Evolutionary conservation across 2,797 vertebrate genomes (phyloP), one percentile per base, ranked within the genome.

Genomic region (Decapterus maruadsi): DNA sequence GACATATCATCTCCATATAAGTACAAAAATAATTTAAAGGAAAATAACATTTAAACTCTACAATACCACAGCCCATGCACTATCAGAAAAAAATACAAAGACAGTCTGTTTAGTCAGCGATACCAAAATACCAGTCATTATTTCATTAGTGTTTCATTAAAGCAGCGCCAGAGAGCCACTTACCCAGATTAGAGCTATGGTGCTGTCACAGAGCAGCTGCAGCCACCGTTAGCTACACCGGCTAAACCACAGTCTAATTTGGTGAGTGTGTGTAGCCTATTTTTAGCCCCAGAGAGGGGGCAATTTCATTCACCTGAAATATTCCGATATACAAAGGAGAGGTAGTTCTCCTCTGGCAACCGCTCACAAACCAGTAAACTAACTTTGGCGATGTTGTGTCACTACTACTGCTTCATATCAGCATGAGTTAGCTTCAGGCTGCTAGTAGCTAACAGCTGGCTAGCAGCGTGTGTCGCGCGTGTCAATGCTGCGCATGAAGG

Each of bases 221-320:
- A 34, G 80, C 77, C 75, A 85, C 50, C 51, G 65, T 71, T 83
- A 74, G 80, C 77, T 58, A 20, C 31, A 62, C 55, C 31, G 55
- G 55, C 64, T 53, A 55, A 26, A 22, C 34, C 54, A 26, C 46
- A 42, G 83, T 74, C 86, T 78, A 72, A 89, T 89, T 83, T 83
- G 81, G 81, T 20, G 61, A 73, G 71, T 46, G 79, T 82, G n/a
- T 26, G 26, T 26, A 26, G 26, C 26, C 26, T 93, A 94, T 92
- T 91, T 93, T 92, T 92, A 93, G 84, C 69, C 53, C n/a, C n/a
- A 36, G 11, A 13, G 17, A 17, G 3, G 53, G 31, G 31, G 6
- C 12, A 60, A 14, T 71, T 74, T 57, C 26, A 12, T 69, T 74
- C 62, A 26, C 31, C 31, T n/a, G 6, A 65, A 34, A 65, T 17